Conservation (phyloP, 1,140 invertebrate genomes). For the Bicyclus anynana region DNA sequence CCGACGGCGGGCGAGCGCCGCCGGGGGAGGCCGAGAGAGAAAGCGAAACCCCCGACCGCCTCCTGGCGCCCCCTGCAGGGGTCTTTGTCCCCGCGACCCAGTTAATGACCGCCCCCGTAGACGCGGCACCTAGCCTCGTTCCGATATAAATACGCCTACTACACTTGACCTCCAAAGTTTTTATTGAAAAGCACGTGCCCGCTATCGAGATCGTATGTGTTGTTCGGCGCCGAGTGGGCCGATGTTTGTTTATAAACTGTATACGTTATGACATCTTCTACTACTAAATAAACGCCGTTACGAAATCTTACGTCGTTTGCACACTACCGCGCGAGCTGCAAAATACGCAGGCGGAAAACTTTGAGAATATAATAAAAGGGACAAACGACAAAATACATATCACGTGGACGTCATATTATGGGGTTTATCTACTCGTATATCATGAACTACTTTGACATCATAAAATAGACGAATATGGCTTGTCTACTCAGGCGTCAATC, state of each 20-base stretch:
- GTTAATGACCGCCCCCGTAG: slow-evolving; percentile 74
- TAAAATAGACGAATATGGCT: no score
- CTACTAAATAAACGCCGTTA: slow-evolving; percentile 28
- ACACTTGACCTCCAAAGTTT: slow-evolving; percentile 77
- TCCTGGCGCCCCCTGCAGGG: slow-evolving; percentile 35
- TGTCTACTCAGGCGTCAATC: no score
- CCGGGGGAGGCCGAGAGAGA: slow-evolving; percentile 34
- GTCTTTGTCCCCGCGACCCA: slow-evolving; percentile 74
- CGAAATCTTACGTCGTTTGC: not conserved
- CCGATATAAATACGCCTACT: slow-evolving; percentile 75
- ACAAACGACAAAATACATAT: no score
- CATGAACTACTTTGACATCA: no score
- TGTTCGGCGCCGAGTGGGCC: slow-evolving; percentile 46
- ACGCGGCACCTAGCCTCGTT: slow-evolving; percentile 67
- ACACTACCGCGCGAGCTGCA: not conserved
- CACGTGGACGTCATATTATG: no score
- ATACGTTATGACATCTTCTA: slow-evolving; percentile 32
- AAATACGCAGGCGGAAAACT: no score
- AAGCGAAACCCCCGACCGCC: slow-evolving; percentile 49
- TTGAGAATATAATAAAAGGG: no score
- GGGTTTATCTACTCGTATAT: no score
- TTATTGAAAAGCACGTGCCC: slow-evolving; percentile 71
- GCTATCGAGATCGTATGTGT: slow-evolving; percentile 58
- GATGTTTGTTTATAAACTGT: slow-evolving; percentile 18
- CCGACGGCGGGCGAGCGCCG: slow-evolving; percentile 32